Base-by-base conservation (phyloP, 1,140 invertebrate species). In the Drosophila ananassae region DNA sequence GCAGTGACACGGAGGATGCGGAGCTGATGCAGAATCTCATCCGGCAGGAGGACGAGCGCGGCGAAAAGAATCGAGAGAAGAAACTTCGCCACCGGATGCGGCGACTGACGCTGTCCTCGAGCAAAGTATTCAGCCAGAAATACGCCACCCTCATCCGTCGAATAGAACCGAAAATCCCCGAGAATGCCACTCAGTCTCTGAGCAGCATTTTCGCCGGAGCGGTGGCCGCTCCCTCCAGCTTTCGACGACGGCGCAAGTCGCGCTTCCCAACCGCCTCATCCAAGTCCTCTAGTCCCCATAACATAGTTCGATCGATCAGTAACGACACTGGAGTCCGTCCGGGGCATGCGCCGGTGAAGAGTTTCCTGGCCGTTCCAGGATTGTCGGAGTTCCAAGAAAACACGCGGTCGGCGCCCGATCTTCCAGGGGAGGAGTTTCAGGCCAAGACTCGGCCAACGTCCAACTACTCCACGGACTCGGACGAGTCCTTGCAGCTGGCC, bases 1-100 rank as follows among this genome's bases (percentile, higher is more conserved):
- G 79, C 58, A 81, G 85, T 21, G 84, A 90, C 52, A 89, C 79
- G 2, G 84, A 90, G 72, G 75, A 81, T 53, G 78, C 77, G 17
- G 76, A 80, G 50, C 74, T 76, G 1, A 85, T 92, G 77, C 82
- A 89, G 17, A 66, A 89, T 34, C 90, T 95, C 22, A 82, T 95
- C 1, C 91, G 92, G 12, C 93, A 94, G 41, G 94, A 95, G 66
- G 94, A 95, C 61, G 92, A 93, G 77, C 90, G 94, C 6, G 93
- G 93, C 1, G 83, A 89, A 28, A 22, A 51, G 1, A 67, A 39
- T 24, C 87, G 91, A 8, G 90, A 92, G 7, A 93, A 91, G 69
- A 92, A 93, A 17, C 92, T 95, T 34, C 92, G 92, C 0, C 92
- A 93, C 50, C 92, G 93, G 2, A 92, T 95, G 58, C 92, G 92